Evolutionary conservation across 2,797 vertebrate genomes (phyloP), one percentile per base, ranked within the genome.

Genomic region (Tympanoctomys barrerae): DNA sequence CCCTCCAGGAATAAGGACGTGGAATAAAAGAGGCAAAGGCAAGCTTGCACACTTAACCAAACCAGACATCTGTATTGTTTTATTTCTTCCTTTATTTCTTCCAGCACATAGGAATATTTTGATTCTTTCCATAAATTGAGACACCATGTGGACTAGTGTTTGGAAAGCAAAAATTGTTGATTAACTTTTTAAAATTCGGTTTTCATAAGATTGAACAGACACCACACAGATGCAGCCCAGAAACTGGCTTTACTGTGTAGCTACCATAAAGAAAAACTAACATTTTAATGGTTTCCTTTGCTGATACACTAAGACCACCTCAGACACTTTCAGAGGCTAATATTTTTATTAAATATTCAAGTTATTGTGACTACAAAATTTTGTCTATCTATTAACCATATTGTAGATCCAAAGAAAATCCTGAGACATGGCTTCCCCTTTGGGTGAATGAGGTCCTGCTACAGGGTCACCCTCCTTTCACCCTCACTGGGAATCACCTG

Each of bases 161-260:
- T 81, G 52, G 19, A 3, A 87, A 59, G n/a, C 42, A 93, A 94
- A 75, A 33, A 71, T 26, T 92, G 54, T 36, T 86, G 31, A 68
- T 85, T 90, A 94, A 64, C 59, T 94, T 87, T 66, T 88, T 80
- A 64, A 75, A 87, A 91, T 94, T 61, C 52, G 75, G 16, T 62
- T 88, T 91, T 87, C 6, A 31, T 61, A 49, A 94, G 12, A 28
- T 42, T 85, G 24, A 82, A 84, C 39, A 71, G 66, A 46, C 13
- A 39, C 73, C 49, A 36, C 54, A 19, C 19, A 90, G 21, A 49
- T 39, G 54, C 0, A 62, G 18, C 54, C 54, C 87, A 49, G 84
- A 93, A 94, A 77, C 21, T 83, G 49, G 26, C 39, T 82, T 31
- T 19, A 16, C 36, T 46, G 21, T 81, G 28, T 4, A 14, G 26